Evolutionary conservation across 2,797 vertebrate species (phyloP).

Genomic region (Pteropus rufus): DNA sequence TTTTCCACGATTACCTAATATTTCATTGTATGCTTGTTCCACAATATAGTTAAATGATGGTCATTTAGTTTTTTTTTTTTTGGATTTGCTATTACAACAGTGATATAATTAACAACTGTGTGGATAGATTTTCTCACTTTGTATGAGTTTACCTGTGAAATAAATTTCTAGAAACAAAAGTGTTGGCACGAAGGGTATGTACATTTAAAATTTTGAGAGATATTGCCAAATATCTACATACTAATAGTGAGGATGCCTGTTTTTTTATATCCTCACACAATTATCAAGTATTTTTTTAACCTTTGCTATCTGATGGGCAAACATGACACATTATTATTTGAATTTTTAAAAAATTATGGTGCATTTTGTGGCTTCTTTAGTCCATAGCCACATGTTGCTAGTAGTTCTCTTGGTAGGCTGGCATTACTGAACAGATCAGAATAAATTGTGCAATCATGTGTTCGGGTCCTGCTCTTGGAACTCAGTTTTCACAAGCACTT

Average conservation of each 20-base stretch:
- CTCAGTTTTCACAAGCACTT: background rate
- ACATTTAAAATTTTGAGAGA: background rate
- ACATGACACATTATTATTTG: background rate
- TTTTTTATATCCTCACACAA: background rate
- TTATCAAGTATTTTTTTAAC: background rate
- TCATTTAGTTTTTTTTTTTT: background rate
- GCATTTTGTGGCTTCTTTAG: background rate
- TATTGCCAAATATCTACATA: background rate
- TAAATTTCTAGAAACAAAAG: background rate
- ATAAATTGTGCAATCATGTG: background rate
- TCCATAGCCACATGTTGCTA: accelerated
- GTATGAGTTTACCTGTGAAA: background rate
- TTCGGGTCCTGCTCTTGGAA: background rate
- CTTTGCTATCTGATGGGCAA: background rate
- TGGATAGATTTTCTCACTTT: background rate
- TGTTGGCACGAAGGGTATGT: background rate
- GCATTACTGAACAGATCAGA: background rate
- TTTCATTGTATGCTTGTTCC: background rate
- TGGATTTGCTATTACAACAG: background rate
- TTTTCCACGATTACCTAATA: background rate
- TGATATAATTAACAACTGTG: background rate
- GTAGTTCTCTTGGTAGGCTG: background rate
- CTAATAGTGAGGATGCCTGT: background rate
- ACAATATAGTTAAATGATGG: background rate
- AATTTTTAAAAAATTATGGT: background rate